Evolutionary conservation across 2,888 invertebrate species (phyloP).

Genomic region (Macropis europaea): DNA sequence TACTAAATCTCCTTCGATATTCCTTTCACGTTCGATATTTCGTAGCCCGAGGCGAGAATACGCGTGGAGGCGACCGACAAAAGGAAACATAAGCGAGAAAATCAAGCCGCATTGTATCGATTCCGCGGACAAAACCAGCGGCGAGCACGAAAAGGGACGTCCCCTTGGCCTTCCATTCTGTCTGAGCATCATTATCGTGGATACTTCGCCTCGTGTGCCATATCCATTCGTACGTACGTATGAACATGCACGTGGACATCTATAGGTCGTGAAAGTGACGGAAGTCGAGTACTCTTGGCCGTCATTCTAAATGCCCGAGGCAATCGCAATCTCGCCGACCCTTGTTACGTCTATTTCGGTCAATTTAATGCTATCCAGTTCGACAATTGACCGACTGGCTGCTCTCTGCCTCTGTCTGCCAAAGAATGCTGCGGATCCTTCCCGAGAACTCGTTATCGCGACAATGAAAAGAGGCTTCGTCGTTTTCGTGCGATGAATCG

Average conservation of each 20-base stretch:
- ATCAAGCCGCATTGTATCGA: conserved; percentile 21
- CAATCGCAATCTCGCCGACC: conserved; percentile 55
- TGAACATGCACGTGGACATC: too few species aligned
- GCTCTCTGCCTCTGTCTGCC: conserved; percentile 7
- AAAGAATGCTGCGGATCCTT: conserved; percentile 50
- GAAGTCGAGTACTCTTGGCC: conserved; percentile 60
- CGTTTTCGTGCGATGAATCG: background rate
- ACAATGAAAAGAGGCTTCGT: conserved; percentile 39
- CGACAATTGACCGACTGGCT: conserved; percentile 61
- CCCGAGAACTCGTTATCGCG: conserved; percentile 44
- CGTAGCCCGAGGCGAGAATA: background rate
- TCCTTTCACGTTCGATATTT: background rate
- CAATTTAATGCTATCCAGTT: conserved; percentile 67
- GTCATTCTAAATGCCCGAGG: conserved; percentile 58
- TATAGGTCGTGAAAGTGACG: conserved; percentile 57
- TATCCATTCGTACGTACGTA: conserved; percentile 3
- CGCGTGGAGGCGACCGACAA: background rate
- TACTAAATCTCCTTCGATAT: background rate
- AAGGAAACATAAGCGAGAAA: conserved; percentile 7
- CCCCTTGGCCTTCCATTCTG: conserved; percentile 20
- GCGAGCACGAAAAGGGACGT: background rate
- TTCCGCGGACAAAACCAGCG: background rate
- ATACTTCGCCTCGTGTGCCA: background rate
- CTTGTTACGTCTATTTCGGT: conserved; percentile 63
- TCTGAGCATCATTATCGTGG: conserved; percentile 26